Conservation (phyloP, 2,797 vertebrate genomes). For the Percopsis omiscomaycus region DNA sequence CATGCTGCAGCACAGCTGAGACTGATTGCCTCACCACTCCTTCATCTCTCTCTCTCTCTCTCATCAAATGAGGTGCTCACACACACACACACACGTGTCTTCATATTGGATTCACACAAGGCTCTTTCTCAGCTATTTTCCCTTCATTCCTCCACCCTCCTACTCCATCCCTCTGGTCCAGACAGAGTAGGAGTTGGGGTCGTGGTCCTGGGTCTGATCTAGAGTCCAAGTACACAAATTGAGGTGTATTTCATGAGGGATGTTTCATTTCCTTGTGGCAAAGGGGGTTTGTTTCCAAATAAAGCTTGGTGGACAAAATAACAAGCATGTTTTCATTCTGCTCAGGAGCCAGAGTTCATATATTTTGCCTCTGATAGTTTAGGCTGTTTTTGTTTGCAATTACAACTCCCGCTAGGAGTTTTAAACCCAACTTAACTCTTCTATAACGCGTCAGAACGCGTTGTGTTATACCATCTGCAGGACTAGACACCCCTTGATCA, state of each 20-base stretch:
- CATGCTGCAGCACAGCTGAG: slow-evolving; percentile 70
- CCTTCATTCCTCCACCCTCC: slow-evolving; percentile 33
- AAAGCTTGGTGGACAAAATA: no score
- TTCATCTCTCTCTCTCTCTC: slow-evolving; percentile 10
- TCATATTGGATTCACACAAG: no score
- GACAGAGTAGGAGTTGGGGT: slow-evolving; percentile 51
- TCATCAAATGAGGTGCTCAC: neutral
- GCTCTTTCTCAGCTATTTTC: slow-evolving; percentile 3
- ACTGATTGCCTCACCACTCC: slow-evolving; percentile 28
- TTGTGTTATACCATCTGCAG: no score
- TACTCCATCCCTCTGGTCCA: slow-evolving; percentile 44
- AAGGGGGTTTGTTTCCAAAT: no score
- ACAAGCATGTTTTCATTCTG: neutral
- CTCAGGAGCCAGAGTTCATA: neutral
- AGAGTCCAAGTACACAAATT: slow-evolving; percentile 3
- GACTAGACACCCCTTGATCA: no score
- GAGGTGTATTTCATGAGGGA: neutral
- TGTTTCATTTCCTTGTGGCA: neutral
- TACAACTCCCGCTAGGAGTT: no score
- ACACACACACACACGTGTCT: neutral
- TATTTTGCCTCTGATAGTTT: neutral
- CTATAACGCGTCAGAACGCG: no score
- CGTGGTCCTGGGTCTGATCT: slow-evolving; percentile 3
- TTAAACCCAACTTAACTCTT: no score
- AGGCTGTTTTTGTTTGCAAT: neutral